Evolutionary conservation across 2,113 vertebrate species (phyloP).

Genomic region (Hippocampus abdominalis): DNA sequence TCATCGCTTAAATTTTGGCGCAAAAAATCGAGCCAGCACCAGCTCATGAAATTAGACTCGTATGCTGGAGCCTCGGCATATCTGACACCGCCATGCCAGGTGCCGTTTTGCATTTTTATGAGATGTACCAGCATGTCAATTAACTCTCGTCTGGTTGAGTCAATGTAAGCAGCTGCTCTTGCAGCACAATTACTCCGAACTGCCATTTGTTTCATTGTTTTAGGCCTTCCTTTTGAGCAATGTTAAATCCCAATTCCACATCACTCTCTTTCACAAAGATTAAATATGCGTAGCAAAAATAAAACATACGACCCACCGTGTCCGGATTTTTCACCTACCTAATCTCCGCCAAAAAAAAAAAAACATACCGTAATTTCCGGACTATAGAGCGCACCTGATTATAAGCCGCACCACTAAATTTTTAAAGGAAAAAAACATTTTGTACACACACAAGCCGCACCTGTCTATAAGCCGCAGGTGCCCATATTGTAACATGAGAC

Average conservation of each 20-base stretch:
- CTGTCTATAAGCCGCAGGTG: no score
- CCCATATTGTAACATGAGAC: no score
- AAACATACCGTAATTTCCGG: no score
- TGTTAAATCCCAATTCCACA: not conserved
- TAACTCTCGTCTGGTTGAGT: not conserved
- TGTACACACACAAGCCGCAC: no score
- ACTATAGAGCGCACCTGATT: no score
- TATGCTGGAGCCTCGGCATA: not conserved
- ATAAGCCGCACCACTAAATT: no score
- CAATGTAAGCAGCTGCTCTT: not conserved
- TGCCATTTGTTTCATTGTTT: not conserved
- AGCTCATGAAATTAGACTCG: no score
- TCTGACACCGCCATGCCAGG: not conserved
- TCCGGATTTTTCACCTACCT: not conserved
- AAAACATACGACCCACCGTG: not conserved
- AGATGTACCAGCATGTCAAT: constrained; percentile 1
- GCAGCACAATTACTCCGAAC: not conserved
- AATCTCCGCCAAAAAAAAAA: no score
- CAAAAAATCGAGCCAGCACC: no score
- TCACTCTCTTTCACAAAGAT: not conserved
- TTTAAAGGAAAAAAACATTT: no score
- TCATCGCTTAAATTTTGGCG: no score
- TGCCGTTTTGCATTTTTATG: constrained; percentile 1
- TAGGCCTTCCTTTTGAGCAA: not conserved
- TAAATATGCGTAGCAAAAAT: not conserved